Percentiles rank a stretch among this genome's conserved stretches.
Conservation (phyloP, 1,140 invertebrate genomes). For the Leptinotarsa lineolata region DNA sequence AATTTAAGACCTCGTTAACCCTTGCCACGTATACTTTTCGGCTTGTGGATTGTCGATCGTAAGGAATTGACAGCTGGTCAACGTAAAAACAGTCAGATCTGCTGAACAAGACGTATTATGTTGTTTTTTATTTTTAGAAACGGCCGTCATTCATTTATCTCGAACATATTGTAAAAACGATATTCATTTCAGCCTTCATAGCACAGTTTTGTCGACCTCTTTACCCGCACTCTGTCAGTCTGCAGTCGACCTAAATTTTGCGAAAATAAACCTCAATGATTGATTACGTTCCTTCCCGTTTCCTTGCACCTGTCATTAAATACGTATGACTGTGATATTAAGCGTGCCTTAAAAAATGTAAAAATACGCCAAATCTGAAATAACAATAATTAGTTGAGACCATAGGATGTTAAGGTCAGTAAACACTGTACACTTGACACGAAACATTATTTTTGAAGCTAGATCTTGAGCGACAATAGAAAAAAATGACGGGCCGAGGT, state of each 20-base stretch:
- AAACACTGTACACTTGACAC: slow-evolving; percentile 25
- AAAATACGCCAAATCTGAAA: slow-evolving; percentile 14
- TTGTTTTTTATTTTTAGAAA: too few species aligned
- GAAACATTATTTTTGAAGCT: slow-evolving; percentile 19
- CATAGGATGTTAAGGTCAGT: slow-evolving; percentile 26
- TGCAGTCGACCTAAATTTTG: not conserved
- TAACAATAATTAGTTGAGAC: slow-evolving; percentile 20
- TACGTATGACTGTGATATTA: not conserved
- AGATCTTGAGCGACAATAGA: slow-evolving; percentile 14
- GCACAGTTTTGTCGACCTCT: not conserved
- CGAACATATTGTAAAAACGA: too few species aligned
- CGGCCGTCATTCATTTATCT: too few species aligned
- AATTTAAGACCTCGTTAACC: too few species aligned
- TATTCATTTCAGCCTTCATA: too few species aligned
- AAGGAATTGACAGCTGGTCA: not conserved
- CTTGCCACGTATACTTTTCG: too few species aligned
- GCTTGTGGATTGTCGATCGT: too few species aligned
- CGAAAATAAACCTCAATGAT: not conserved
- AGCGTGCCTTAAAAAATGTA: slow-evolving; percentile 11
- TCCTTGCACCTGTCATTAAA: slow-evolving; percentile 3
- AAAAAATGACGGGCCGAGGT: slow-evolving; percentile 17
- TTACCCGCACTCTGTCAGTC: not conserved
- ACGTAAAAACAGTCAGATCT: not conserved
- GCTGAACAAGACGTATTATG: not conserved
- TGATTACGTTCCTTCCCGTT: not conserved